Evolutionary conservation across 2,113 vertebrate species (phyloP).

Genomic region (Chlorodrepanis virens): DNA sequence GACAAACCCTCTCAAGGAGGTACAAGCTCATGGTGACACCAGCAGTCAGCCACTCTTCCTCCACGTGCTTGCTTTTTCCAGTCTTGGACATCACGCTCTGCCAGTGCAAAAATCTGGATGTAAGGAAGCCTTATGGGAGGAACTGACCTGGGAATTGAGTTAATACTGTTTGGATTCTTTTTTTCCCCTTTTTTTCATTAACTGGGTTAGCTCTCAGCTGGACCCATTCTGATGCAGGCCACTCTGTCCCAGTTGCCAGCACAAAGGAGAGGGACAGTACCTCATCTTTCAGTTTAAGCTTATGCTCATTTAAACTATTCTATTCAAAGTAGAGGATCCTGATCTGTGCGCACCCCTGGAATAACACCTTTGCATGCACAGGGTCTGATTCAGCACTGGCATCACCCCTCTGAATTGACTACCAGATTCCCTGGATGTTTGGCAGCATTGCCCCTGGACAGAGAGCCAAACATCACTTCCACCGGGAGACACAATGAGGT

Average conservation of each 20-base stretch:
- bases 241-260: not conserved
- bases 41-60: not conserved
- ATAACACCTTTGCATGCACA: not conserved
- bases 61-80: not conserved
- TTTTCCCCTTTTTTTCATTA: not conserved
- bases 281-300: not conserved
- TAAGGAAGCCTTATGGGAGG: not conserved
- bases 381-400: not conserved
- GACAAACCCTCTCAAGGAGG: not conserved
- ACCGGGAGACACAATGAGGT: not conserved
- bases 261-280: not conserved
- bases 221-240: not conserved
- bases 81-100: accelerated
- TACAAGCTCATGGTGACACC: not conserved
- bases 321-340: not conserved
- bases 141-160: not conserved
- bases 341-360: not conserved
- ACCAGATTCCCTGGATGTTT: not conserved
- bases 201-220: constrained; percentile 20
- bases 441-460: not conserved
- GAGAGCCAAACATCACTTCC: not conserved
- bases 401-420: accelerated
- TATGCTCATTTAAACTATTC: not conserved
- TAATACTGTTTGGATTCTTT: not conserved
- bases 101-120: not conserved